Evolutionary conservation across 1,140 invertebrate species (phyloP).

Genomic region (Drosophila dunni): DNA sequence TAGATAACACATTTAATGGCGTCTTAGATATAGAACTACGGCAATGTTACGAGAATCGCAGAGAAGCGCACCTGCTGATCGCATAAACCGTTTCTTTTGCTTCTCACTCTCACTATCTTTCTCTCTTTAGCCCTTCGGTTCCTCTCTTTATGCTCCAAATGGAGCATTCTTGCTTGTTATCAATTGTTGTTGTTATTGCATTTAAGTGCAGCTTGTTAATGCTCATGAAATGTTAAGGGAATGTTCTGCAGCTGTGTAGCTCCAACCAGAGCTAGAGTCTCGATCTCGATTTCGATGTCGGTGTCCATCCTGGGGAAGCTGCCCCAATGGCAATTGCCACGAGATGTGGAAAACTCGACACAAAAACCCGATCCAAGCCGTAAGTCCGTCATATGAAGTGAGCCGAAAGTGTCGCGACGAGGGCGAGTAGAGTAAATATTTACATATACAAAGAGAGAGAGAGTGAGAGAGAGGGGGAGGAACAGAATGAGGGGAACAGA

Average conservation of each 20-base stretch:
- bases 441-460: slow-evolving; percentile 30
- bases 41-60: background rate
- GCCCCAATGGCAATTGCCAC: slow-evolving; percentile 39
- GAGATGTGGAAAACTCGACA: slow-evolving; percentile 10
- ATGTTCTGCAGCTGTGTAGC: slow-evolving; percentile 18
- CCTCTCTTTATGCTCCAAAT: slow-evolving; percentile 40
- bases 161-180: slow-evolving; percentile 73
- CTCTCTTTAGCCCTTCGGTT: background rate
- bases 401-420: slow-evolving; percentile 72
- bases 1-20: too few relatives aligned
- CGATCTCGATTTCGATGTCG: background rate
- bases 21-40: too few relatives aligned
- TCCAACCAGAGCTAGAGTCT: background rate
- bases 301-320: slow-evolving; percentile 31
- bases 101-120: slow-evolving; percentile 24
- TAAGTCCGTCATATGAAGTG: slow-evolving; percentile 73
- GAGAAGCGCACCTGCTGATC: slow-evolving; percentile 37
- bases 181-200: slow-evolving; percentile 80
- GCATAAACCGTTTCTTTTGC: slow-evolving; percentile 18
- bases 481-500: background rate
- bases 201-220: slow-evolving; percentile 83
- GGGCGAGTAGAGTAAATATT: slow-evolving; percentile 31
- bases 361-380: slow-evolving; percentile 38
- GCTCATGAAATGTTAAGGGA: slow-evolving; percentile 82
- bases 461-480: background rate